A percentile compares a stretch with the other conserved stretches of the same genome.
These are phyloP conservation scores for Aplochiton taeniatus DNA, from an alignment of 2,797 vertebrate species.

Conservation along the genomic window DNA sequence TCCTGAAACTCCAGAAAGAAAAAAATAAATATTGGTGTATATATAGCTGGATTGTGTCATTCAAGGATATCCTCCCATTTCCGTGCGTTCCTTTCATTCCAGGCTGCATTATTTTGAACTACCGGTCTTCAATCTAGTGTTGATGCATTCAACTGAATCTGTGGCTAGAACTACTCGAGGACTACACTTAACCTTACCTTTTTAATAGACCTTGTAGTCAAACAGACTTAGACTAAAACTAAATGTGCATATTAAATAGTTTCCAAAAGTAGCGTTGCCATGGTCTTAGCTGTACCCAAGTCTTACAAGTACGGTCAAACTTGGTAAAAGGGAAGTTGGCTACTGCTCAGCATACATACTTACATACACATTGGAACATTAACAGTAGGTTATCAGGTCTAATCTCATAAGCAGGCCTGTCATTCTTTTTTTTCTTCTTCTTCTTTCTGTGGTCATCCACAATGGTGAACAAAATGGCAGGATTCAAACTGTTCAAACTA, in stretches of 20 bases:
- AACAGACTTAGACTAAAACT: too few species aligned
- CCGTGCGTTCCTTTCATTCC: slow-evolving; percentile 3
- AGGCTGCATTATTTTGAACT: neutral
- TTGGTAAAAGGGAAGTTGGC: too few species aligned
- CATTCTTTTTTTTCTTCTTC: neutral
- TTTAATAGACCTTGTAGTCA: too few species aligned
- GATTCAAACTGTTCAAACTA: neutral
- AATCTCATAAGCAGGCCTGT: too few species aligned
- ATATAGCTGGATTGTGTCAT: slow-evolving; percentile 19
- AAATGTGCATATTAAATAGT: too few species aligned
- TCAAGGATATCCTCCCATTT: slow-evolving; percentile 44
- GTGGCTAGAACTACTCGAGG: neutral
- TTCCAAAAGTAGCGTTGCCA: too few species aligned
- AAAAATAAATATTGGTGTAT: too few species aligned
- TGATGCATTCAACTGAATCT: neutral
- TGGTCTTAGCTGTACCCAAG: too few species aligned
- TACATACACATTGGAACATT: too few species aligned
- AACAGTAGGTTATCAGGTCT: too few species aligned
- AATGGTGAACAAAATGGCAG: neutral
- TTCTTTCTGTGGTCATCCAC: neutral
- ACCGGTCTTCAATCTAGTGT: neutral
- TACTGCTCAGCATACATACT: too few species aligned
- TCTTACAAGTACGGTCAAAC: too few species aligned
- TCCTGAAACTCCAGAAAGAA: slow-evolving; percentile 17
- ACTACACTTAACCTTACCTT: neutral